Conservation (phyloP, 2,113 vertebrate species). For the Paramisgurnus dabryanus region DNA sequence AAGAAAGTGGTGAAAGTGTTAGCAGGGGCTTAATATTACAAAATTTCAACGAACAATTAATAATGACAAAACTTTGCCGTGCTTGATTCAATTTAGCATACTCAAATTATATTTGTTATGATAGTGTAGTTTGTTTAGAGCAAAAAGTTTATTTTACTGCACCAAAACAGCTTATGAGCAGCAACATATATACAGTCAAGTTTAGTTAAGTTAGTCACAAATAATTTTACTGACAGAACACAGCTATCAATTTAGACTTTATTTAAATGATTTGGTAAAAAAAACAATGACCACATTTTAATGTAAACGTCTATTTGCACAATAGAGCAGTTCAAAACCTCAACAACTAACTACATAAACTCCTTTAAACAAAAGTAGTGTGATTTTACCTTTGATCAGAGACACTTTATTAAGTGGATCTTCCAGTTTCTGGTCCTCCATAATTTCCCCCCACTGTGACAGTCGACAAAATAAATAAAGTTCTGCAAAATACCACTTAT, state of each 20-base stretch:
- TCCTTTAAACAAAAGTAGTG: neutral
- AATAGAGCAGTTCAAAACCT: neutral
- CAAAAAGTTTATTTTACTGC: neutral
- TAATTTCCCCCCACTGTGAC: constrained; percentile 78
- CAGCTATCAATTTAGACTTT: no score
- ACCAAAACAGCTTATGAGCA: neutral
- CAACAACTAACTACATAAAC: neutral
- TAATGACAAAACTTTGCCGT: neutral
- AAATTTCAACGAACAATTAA: neutral
- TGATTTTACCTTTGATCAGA: constrained; percentile 87
- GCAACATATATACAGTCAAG: neutral
- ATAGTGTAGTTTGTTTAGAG: neutral
- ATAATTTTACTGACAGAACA: no score
- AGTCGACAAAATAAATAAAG: constrained; percentile 25
- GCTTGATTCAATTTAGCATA: neutral
- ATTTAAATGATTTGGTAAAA: no score
- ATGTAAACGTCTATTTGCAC: neutral
- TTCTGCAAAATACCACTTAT: neutral
- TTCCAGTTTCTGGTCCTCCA: constrained; percentile 91
- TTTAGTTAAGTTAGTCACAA: neutral
- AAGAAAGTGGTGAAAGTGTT: neutral
- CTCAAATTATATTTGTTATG: neutral
- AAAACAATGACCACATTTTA: no score
- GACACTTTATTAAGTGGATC: constrained; percentile 89
- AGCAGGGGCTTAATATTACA: neutral